phyloP scores from a whole-genome alignment of 2,888 invertebrate genomes.

The Helicoverpa assulta region DNA sequence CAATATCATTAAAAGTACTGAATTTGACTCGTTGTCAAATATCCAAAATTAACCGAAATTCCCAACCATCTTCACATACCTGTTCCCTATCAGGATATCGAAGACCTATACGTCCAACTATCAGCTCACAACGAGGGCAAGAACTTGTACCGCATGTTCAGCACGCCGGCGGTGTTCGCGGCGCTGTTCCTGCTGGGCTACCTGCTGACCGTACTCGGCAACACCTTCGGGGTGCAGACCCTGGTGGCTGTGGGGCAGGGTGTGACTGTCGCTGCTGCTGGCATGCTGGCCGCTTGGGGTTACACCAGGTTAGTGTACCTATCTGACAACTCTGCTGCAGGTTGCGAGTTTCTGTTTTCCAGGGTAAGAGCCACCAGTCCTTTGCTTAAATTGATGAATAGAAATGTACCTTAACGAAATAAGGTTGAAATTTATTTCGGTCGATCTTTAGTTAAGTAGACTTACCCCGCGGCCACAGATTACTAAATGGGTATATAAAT shows the following conservation, averaged over 20 bases:
- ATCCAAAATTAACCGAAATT: too few relatives aligned
- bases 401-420: too few relatives aligned
- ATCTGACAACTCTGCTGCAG: too few relatives aligned
- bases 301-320: constrained; percentile 94
- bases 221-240: constrained; percentile 94
- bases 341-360: too few relatives aligned
- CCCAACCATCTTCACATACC: background rate
- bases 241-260: constrained; percentile 94
- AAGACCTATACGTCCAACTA: constrained; percentile 95
- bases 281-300: constrained; percentile 95
- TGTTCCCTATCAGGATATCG: constrained; percentile 93
- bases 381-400: too few relatives aligned
- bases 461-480: too few relatives aligned
- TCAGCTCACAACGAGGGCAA: constrained; percentile 98
- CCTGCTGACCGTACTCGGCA: constrained; percentile 94
- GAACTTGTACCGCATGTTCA: constrained; percentile 98
- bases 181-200: constrained; percentile 95
- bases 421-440: too few relatives aligned
- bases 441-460: too few relatives aligned
- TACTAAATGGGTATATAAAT: too few relatives aligned
- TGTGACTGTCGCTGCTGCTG: constrained; percentile 93
- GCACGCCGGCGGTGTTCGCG: constrained; percentile 97
- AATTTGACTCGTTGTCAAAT: too few relatives aligned
- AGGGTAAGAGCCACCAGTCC: too few relatives aligned
- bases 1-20: too few relatives aligned